Percentiles rank a stretch among this genome's conserved stretches.
These are phyloP conservation scores for Nebria brevicollis DNA, from an alignment of 2,888 invertebrate genomes.

Conservation along the genomic window DNA sequence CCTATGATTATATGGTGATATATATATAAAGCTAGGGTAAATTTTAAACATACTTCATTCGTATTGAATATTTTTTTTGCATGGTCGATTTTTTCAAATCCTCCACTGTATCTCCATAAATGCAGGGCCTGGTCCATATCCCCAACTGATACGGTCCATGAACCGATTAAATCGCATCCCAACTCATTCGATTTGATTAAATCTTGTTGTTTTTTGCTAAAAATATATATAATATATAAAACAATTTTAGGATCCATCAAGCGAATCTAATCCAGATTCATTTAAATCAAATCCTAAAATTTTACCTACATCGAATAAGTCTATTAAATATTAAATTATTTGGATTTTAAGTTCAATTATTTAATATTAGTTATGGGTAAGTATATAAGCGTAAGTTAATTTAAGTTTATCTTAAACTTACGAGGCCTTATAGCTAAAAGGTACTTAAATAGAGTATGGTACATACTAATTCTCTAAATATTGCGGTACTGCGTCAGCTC, in stretches of 20 bases:
- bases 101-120: conserved; percentile 94
- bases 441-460: conserved; percentile 26
- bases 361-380: too few relatives aligned
- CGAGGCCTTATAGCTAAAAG: too few relatives aligned
- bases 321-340: too few relatives aligned
- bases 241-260: conserved; percentile 5
- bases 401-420: too few relatives aligned
- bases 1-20: too few relatives aligned
- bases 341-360: too few relatives aligned
- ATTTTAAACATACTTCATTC: conserved; percentile 67
- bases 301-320: too few relatives aligned
- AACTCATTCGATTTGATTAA: conserved; percentile 79
- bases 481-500: conserved; percentile 86
- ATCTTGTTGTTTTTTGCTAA: conserved; percentile 81
- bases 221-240: conserved; percentile 49
- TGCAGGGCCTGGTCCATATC: conserved; percentile 98
- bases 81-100: conserved; percentile 87
- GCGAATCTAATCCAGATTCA: too few relatives aligned
- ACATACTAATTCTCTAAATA: conserved; percentile 94
- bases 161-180: conserved; percentile 89
- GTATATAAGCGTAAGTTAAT: too few relatives aligned
- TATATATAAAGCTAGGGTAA: too few relatives aligned
- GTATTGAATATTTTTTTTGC: conserved; percentile 75
- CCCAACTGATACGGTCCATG: conserved; percentile 96
- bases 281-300: too few relatives aligned